phyloP scores from a whole-genome alignment of 2,797 vertebrate genomes.

The Coracias cyanogaster region DNA sequence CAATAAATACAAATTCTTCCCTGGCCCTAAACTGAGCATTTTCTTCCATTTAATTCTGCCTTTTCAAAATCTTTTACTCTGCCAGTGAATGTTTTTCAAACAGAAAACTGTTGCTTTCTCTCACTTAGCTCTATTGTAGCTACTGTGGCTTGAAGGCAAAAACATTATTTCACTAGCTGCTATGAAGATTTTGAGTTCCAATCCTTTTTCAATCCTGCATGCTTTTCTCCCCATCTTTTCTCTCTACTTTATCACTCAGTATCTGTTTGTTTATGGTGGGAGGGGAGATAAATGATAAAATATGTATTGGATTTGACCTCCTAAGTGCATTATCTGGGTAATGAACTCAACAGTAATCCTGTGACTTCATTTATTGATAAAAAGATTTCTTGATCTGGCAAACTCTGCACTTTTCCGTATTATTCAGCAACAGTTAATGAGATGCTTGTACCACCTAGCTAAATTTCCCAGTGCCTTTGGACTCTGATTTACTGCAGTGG shows the following conservation, averaged over 20 bases:
- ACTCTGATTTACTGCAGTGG: background rate
- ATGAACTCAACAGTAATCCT: background rate
- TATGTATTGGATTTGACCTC: background rate
- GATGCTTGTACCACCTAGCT: background rate
- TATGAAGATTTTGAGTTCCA: background rate
- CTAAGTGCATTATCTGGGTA: background rate
- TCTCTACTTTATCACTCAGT: background rate
- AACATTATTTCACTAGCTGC: background rate
- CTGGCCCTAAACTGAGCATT: background rate
- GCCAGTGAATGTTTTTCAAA: background rate
- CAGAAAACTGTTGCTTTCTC: slow-evolving; percentile 5
- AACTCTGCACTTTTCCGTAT: background rate
- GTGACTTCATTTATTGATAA: background rate
- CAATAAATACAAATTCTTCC: slow-evolving; percentile 22
- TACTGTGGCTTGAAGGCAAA: background rate
- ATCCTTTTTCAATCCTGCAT: background rate
- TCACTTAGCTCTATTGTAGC: background rate
- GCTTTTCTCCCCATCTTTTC: background rate
- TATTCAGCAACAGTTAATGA: background rate
- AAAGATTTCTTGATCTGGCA: background rate
- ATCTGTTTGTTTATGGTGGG: background rate
- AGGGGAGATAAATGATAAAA: background rate
- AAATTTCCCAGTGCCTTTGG: background rate
- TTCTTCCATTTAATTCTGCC: slow-evolving; percentile 3
- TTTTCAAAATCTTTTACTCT: background rate